Evolutionary conservation across 2,113 vertebrate species (phyloP).

Genomic region (Fregetta grallaria): DNA sequence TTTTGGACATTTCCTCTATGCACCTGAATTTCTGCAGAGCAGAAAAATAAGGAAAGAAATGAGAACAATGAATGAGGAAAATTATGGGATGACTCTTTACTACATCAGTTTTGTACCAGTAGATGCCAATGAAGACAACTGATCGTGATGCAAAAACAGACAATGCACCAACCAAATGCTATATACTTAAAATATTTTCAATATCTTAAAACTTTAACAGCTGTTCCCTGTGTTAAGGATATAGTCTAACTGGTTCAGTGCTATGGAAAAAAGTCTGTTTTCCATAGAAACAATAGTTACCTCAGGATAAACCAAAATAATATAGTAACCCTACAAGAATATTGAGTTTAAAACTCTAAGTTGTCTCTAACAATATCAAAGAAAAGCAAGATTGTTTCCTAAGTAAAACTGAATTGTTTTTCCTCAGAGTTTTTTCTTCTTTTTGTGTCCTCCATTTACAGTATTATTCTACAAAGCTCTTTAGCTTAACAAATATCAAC

Average conservation of each 20-base stretch:
- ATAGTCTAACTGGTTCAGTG: not conserved
- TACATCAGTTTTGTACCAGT: not conserved
- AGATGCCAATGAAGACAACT: not conserved
- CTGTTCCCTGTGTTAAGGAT: not conserved
- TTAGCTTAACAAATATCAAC: not conserved
- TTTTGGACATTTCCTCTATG: not conserved
- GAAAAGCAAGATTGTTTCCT: not conserved
- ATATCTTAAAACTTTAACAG: not conserved
- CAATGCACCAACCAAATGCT: not conserved
- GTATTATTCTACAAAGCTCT: not conserved
- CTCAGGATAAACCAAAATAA: not conserved
- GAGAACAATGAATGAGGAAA: not conserved
- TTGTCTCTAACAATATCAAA: not conserved
- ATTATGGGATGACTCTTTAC: not conserved
- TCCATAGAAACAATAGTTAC: not conserved
- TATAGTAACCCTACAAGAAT: not conserved
- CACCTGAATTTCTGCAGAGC: not conserved
- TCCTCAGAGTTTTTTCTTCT: not conserved
- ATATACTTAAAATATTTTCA: not conserved
- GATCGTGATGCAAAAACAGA: not conserved
- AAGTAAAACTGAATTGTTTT: not conserved
- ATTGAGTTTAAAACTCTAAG: not conserved
- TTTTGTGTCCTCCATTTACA: not conserved
- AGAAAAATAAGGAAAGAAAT: not conserved
- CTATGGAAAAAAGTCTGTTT: not conserved